Evolutionary conservation across 2,113 vertebrate genomes (phyloP), one percentile per base, ranked within the genome.

Genomic region (Limnothrissa miodon): DNA sequence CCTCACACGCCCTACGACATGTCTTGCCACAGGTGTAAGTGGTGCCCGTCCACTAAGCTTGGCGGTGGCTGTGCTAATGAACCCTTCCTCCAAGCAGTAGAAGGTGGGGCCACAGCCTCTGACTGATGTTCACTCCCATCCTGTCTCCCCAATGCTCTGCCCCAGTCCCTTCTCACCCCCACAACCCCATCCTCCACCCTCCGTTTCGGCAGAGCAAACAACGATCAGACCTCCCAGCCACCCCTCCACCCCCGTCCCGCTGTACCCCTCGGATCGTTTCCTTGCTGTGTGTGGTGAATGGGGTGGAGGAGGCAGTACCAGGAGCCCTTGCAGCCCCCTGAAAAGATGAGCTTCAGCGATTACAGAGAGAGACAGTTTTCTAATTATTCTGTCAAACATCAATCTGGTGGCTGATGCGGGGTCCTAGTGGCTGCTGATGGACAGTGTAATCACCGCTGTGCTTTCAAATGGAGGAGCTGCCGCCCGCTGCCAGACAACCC

Each of bases 301-400:
- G 11, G n/a, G 23, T 25, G n/a, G 53, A 56, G 1, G 8, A 62
- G 8, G 51, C 19, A 36, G n/a, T 25, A 10, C 66, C 11, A 4
- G 66, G 25, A 74, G 66, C 33, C 29, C 66, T 74, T 36, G 13
- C 10, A 10, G 59, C 66, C 66, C 66, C 33, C 66, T 29, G 93
- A 90, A 86, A 92, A 94, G 94, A 95, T 96, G 94, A 94, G 94
- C 94, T 94, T 85, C 88, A 95, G 93, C 93, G 94, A 97, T 96
- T 98, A 97, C 95, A 93, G 91, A 93, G 93, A 91, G 95, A 95
- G 97, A 97, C 96, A 97, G 94, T 96, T 98, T 98, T 98, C 96
- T 99, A 99, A 99, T 99, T 99, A 98, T 96, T 97, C 96, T 99
- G 98, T 98, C 97, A 98, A 98, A 95, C 95, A 98, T 98, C 97